Percentiles rank a stretch among this genome's conserved stretches.
phyloP scores from a whole-genome alignment of 2,113 vertebrate genomes.

The Cyrtonyx montezumae region DNA sequence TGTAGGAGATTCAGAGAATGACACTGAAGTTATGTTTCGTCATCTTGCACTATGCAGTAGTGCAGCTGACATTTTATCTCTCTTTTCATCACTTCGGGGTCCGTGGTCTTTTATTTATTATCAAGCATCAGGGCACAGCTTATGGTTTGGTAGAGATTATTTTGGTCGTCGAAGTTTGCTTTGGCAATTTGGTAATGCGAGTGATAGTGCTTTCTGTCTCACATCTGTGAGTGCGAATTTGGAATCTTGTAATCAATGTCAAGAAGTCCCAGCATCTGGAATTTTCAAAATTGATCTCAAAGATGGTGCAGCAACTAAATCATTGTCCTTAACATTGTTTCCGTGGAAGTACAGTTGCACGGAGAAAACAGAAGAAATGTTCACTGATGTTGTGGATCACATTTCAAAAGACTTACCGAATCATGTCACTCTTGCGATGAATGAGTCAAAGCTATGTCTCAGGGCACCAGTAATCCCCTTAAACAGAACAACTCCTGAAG shows the following conservation, averaged over 20 bases:
- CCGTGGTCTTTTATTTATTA: slow-evolving; percentile 95
- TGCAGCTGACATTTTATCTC: slow-evolving; percentile 79
- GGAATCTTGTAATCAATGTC: slow-evolving; percentile 71
- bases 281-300: slow-evolving; percentile 89
- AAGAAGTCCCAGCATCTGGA: slow-evolving; percentile 89
- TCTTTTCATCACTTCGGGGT: slow-evolving; percentile 84
- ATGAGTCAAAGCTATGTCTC: slow-evolving; percentile 72
- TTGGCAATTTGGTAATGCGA: slow-evolving; percentile 80
- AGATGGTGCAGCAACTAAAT: slow-evolving; percentile 43
- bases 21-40: slow-evolving; percentile 82
- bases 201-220: slow-evolving; percentile 71
- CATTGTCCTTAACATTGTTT: slow-evolving; percentile 79
- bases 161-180: slow-evolving; percentile 94
- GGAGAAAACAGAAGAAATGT: background rate
- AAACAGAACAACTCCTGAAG: slow-evolving; percentile 74
- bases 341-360: slow-evolving; percentile 79
- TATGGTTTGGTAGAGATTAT: slow-evolving; percentile 97
- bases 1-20: slow-evolving; percentile 83
- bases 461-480: slow-evolving; percentile 80
- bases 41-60: slow-evolving; percentile 75
- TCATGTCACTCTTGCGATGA: slow-evolving; percentile 64
- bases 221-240: slow-evolving; percentile 80
- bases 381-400: background rate
- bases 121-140: slow-evolving; percentile 79
- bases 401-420: slow-evolving; percentile 72